phyloP scores from a whole-genome alignment of 2,888 invertebrate species.

The Amblyjoppa proteus region DNA sequence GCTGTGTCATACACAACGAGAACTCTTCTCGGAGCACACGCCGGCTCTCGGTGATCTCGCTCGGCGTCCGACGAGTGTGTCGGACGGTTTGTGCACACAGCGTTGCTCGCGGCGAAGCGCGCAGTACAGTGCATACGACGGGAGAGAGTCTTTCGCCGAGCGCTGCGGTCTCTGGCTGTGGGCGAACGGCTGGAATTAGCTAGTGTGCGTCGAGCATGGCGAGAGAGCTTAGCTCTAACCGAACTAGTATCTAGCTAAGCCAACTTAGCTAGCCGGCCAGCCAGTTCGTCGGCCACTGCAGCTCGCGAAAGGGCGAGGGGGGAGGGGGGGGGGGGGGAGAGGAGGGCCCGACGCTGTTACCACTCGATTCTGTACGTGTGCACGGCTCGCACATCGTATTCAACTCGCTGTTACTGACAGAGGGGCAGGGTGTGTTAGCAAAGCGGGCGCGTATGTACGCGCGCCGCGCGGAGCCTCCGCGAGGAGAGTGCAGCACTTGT shows the following conservation, averaged over 20 bases:
- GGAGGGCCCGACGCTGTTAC: conserved; percentile 50
- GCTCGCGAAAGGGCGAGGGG: conserved; percentile 54
- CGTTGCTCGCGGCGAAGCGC: not conserved
- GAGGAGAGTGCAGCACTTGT: conserved; percentile 83
- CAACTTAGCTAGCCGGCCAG: conserved; percentile 36
- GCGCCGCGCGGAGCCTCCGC: conserved; percentile 45
- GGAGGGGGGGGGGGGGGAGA: conserved; percentile 60
- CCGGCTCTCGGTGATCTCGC: not conserved
- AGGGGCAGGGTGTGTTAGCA: conserved; percentile 72
- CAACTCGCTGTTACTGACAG: conserved; percentile 30
- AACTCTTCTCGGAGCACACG: not conserved
- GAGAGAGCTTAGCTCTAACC: conserved; percentile 63
- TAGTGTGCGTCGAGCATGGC: conserved; percentile 57
- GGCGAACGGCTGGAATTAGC: conserved; percentile 66
- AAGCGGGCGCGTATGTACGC: conserved; percentile 75
- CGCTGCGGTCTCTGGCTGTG: conserved; percentile 25
- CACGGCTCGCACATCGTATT: conserved; percentile 40
- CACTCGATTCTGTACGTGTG: conserved; percentile 34
- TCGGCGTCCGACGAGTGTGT: not conserved
- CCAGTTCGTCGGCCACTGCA: conserved; percentile 45
- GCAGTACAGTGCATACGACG: conserved; percentile 18
- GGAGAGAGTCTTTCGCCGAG: conserved; percentile 58
- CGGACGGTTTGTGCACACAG: not conserved
- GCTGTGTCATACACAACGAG: conserved; percentile 3
- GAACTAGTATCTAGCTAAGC: conserved; percentile 58